Evolutionary conservation across 2,797 vertebrate genomes (phyloP).

Genomic region (Erethizon dorsatum): DNA sequence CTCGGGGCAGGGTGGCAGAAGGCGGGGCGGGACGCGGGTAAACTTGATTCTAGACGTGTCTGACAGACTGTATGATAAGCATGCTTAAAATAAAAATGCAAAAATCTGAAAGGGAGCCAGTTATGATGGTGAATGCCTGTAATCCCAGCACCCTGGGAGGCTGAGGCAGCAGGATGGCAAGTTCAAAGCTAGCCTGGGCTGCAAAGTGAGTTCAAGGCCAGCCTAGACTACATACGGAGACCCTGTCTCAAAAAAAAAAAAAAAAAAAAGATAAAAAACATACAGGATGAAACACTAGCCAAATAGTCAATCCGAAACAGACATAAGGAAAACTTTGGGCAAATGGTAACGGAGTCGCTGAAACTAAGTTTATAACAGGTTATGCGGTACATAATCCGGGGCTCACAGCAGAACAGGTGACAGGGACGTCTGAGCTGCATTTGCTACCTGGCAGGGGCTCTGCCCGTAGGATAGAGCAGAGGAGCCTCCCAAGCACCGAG

Average conservation of each 20-base stretch:
- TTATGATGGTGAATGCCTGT: background rate
- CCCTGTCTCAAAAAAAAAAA: background rate
- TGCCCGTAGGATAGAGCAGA: background rate
- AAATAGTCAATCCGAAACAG: background rate
- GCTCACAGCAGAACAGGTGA: background rate
- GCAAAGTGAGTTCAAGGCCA: background rate
- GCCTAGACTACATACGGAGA: background rate
- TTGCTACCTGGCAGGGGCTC: background rate
- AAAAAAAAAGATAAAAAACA: background rate
- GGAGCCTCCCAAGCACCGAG: background rate
- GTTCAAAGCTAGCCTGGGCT: background rate
- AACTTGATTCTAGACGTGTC: background rate
- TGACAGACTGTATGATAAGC: background rate
- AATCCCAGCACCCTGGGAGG: background rate
- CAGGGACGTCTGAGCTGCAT: background rate
- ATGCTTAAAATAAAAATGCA: background rate
- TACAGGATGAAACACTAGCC: background rate
- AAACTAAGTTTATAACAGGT: background rate
- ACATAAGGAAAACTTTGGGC: background rate
- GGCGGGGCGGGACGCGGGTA: accelerated
- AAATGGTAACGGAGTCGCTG: background rate
- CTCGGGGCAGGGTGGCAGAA: accelerated
- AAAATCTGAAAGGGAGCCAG: background rate
- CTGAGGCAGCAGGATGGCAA: background rate
- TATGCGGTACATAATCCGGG: background rate